Evolutionary conservation across 2,113 vertebrate species (phyloP), one percentile per base, ranked within the genome.

Genomic region (Antechinus flavipes): DNA sequence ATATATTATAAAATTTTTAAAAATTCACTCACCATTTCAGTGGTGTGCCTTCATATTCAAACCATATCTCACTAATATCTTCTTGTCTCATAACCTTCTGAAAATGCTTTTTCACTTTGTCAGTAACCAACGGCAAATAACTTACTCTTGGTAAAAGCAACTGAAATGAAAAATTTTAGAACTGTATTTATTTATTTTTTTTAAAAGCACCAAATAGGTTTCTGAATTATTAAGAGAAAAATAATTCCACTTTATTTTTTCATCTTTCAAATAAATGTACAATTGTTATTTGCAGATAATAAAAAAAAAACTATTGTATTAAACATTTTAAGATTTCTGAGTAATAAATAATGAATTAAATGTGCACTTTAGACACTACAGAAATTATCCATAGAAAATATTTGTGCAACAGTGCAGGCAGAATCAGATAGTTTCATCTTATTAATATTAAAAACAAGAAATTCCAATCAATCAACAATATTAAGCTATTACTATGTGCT

Each of bases 91-190:
- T 99, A 96, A 99, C 99, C 98, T 99, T 99, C 97, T 99, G 99
- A 98, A 99, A 99, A 98, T 99, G 99, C 96, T 99, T 99, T 98
- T 99, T 99, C 97, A 99, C 99, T 98, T 99, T 99, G 99, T 99
- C 99, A 91, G 99, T 99, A 90, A 99, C 99, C 97, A 99, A 98
- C 2, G 99, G 99, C 98, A 99, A 98, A 98, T 99, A 99, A 98
- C 99, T 99, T 98, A 99, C 99, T 97, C 99, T 99, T 96, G 99
- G 99, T 96, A 99, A 98, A 97, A 99, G 99, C 96, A 99, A 98
- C 99, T 99, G 98, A 90, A 98, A 98, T 96, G 93, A 98, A 98
- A 97, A 95, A 94, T 97, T 93, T 11, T 54, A 97, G 0, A 97
- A 56, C 61, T 89, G 89, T 56, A 56, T 27, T 95, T 97, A 96